These are phyloP conservation scores for Melopsittacus undulatus DNA, from an alignment of 2,797 vertebrate species.

Conservation along the genomic window DNA sequence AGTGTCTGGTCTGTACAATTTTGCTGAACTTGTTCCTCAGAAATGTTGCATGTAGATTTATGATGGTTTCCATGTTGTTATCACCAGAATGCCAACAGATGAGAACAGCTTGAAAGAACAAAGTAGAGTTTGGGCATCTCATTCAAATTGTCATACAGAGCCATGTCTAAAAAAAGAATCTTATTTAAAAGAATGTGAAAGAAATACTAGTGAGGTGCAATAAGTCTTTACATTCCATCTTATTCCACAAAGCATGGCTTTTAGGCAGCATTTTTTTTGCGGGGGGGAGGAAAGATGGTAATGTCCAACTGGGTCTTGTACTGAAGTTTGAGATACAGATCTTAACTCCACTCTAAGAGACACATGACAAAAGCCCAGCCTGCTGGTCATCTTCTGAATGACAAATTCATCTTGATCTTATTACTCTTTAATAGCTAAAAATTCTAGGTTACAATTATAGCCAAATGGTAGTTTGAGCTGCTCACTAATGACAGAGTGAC, in stretches of 20 bases:
- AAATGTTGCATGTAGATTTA: neutral
- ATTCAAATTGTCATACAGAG: neutral
- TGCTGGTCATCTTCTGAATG: neutral
- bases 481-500: neutral
- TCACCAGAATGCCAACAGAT: neutral
- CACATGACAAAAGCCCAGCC: neutral
- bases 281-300: neutral
- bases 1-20: neutral
- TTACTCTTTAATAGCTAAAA: slow-evolving; percentile 3
- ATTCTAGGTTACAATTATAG: neutral
- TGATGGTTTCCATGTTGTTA: neutral
- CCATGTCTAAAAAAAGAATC: neutral
- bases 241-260: neutral
- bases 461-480: neutral
- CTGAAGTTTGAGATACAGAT: neutral
- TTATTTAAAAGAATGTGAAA: neutral
- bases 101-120: neutral
- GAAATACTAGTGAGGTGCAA: neutral
- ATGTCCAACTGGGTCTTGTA: neutral
- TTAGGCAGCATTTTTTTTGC: neutral
- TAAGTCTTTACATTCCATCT: neutral
- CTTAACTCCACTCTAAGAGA: neutral
- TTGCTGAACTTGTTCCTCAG: neutral
- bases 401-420: neutral
- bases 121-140: neutral